A percentile compares a stretch with the other conserved stretches of the same genome.
These are phyloP conservation scores for Petrocephalus schoutedeni DNA, from an alignment of 2,797 vertebrate genomes.

Conservation along the genomic window DNA sequence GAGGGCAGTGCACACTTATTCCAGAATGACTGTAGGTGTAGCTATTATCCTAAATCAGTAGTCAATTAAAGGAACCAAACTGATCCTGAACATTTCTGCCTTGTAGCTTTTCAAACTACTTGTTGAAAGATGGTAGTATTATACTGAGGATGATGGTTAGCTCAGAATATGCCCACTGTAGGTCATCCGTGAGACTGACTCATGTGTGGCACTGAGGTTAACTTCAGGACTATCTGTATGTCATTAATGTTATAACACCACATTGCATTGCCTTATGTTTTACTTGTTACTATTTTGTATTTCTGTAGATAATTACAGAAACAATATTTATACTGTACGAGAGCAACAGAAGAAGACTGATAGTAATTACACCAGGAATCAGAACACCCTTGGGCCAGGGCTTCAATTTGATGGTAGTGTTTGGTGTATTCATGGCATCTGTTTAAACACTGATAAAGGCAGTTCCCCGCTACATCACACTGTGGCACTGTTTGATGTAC, in stretches of 20 bases:
- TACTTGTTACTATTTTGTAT: not conserved
- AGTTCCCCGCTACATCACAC: not conserved
- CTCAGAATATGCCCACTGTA: not conserved
- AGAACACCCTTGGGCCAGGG: not conserved
- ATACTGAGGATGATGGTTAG: not conserved
- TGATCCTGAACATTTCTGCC: not conserved
- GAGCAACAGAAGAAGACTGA: not conserved
- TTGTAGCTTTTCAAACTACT: not conserved
- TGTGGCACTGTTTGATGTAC: not conserved
- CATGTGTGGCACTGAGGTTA: not conserved
- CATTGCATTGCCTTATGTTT: not conserved
- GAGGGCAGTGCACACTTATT: not conserved
- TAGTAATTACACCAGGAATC: not conserved
- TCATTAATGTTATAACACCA: not conserved
- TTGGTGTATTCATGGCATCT: not conserved
- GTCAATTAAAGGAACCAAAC: not conserved
- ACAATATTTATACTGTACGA: not conserved
- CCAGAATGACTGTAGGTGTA: not conserved
- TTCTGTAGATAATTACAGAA: not conserved
- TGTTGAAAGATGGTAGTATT: not conserved
- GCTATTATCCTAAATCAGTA: not conserved
- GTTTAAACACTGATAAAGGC: not conserved
- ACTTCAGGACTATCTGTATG: not conserved
- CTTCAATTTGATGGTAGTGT: not conserved
- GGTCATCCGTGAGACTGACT: not conserved